Evolutionary conservation across 37 sponge, comb jelly and placozoan species (phyloP).

Genomic region (Chondrosia reniformis): DNA sequence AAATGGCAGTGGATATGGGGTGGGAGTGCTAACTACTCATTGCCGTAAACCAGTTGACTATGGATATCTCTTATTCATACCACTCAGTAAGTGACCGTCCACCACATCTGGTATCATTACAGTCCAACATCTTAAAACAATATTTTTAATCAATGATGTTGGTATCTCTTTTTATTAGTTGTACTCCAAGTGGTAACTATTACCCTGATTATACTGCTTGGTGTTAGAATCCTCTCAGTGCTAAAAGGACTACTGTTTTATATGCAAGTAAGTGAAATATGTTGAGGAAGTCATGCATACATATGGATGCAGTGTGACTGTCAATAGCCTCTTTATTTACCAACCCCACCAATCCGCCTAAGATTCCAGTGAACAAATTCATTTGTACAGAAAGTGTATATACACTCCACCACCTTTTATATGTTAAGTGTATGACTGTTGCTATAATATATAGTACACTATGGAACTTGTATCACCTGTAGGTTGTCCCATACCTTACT

Average conservation of each 20-base stretch:
- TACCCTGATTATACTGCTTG: slow-evolving; percentile 23
- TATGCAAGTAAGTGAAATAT: slow-evolving; percentile 44
- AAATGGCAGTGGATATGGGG: slow-evolving; percentile 1
- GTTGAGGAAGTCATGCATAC: background rate
- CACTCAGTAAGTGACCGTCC: background rate
- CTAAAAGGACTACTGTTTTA: slow-evolving; percentile 60
- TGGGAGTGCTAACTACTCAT: slow-evolving; percentile 47
- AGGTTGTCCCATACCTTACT: slow-evolving; percentile 27
- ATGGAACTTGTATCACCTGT: no score
- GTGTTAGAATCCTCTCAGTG: slow-evolving; percentile 31
- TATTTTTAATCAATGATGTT: background rate
- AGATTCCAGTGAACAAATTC: no score
- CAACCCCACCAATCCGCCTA: no score
- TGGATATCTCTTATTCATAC: slow-evolving; percentile 4
- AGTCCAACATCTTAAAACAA: background rate
- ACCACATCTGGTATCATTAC: no score
- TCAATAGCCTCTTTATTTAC: no score
- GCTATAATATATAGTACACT: no score
- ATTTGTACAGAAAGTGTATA: no score
- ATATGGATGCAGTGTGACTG: background rate
- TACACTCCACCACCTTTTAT: no score
- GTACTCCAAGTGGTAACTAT: slow-evolving; percentile 10
- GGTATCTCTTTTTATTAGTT: background rate
- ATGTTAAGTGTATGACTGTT: no score
- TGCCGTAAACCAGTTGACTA: slow-evolving; percentile 28